These are phyloP conservation scores for Pitta sordida DNA, from an alignment of 2,113 vertebrate species.

Conservation along the genomic window DNA sequence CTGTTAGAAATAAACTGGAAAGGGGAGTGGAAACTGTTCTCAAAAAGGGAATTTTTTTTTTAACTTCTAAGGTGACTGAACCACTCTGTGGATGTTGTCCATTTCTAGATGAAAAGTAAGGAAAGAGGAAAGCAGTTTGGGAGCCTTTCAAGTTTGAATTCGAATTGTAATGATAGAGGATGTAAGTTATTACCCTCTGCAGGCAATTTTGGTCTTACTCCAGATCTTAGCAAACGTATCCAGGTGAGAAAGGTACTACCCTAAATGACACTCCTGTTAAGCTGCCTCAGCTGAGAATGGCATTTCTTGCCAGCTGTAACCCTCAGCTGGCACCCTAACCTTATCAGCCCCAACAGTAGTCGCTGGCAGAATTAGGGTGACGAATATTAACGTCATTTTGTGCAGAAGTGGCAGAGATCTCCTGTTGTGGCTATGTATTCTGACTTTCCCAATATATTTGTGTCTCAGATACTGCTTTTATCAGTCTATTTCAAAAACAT, in stretches of 20 bases:
- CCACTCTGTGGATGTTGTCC: background rate
- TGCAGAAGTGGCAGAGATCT: background rate
- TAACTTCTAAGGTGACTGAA: background rate
- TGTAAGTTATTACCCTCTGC: background rate
- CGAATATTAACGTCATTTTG: rapidly evolving
- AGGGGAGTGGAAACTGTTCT: background rate
- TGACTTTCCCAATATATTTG: background rate
- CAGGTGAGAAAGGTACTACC: constrained; percentile 40
- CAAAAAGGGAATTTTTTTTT: background rate
- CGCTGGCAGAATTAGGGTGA: background rate
- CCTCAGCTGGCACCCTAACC: background rate
- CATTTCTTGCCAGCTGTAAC: background rate
- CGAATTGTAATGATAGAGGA: background rate
- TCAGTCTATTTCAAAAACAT: background rate
- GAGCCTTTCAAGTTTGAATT: background rate
- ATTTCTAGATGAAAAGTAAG: background rate
- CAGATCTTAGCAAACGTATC: background rate
- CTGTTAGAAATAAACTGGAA: background rate
- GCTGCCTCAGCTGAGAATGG: background rate
- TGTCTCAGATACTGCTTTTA: background rate
- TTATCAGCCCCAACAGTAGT: background rate
- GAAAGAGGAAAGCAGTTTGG: background rate
- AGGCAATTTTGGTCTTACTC: constrained; percentile 5
- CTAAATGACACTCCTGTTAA: constrained; percentile 4
- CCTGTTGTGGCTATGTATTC: background rate